phyloP scores from a whole-genome alignment of 2,113 vertebrate species.

The Dissostichus mawsoni region DNA sequence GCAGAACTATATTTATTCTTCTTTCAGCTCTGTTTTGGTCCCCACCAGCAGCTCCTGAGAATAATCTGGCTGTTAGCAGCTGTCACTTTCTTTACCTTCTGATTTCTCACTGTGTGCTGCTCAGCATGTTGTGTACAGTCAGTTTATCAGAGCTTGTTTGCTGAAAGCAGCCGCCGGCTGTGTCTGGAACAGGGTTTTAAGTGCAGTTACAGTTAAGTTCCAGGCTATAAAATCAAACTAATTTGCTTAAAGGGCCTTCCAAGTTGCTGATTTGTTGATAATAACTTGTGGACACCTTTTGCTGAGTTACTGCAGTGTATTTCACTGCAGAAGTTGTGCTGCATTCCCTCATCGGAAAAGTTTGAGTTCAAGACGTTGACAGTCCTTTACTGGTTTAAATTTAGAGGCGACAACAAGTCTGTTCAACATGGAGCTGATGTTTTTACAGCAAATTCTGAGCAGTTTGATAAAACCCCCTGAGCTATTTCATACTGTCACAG shows the following conservation, averaged over 20 bases:
- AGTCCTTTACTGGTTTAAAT: background rate
- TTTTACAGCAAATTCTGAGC: slow-evolving; percentile 28
- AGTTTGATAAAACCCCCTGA: background rate
- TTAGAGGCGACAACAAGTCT: background rate
- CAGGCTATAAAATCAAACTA: background rate
- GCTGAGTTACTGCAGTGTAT: background rate
- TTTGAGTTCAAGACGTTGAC: background rate
- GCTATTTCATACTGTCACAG: slow-evolving; percentile 6
- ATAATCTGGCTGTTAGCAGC: background rate
- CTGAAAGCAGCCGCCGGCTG: background rate
- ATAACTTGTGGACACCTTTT: background rate
- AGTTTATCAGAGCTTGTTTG: background rate
- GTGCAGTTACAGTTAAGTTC: background rate
- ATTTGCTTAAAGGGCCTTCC: background rate
- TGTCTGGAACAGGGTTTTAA: background rate
- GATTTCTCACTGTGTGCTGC: background rate
- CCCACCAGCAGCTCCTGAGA: no score
- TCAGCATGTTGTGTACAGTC: background rate
- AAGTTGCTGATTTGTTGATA: background rate
- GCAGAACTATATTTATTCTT: background rate
- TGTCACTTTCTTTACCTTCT: background rate
- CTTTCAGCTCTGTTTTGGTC: background rate
- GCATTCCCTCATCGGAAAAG: background rate
- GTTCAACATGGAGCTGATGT: background rate
- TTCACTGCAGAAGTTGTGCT: background rate